Evolutionary conservation across 1,140 invertebrate species (phyloP).

Genomic region (Antheraea mylitta): DNA sequence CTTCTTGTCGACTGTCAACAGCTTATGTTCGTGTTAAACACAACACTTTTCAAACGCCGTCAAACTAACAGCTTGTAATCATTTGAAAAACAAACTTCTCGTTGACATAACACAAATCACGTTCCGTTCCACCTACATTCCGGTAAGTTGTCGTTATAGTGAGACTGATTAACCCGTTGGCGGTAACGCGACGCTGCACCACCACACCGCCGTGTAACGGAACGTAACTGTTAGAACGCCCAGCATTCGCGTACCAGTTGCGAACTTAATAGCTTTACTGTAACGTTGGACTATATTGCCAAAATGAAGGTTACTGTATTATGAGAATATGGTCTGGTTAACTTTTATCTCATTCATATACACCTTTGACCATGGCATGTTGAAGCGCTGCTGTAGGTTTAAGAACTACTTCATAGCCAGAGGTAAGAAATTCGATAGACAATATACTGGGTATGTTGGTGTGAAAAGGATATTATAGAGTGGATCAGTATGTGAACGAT

Average conservation of each 20-base stretch:
- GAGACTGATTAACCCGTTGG: constrained; percentile 20
- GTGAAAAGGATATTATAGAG: no score
- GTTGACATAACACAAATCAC: constrained; percentile 4
- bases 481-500: no score
- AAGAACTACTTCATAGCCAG: no score
- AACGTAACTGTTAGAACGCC: constrained; percentile 38
- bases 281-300: constrained; percentile 27
- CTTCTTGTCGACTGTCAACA: no score
- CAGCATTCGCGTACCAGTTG: constrained; percentile 36
- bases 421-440: no score
- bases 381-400: no score
- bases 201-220: constrained; percentile 30
- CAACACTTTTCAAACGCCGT: neutral
- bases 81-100: neutral
- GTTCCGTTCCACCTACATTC: constrained; percentile 30
- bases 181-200: neutral
- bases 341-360: constrained; percentile 1
- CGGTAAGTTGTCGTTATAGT: constrained; percentile 14
- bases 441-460: no score
- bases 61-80: neutral
- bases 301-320: constrained; percentile 24
- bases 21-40: neutral
- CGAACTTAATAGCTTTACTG: constrained; percentile 35
- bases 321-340: constrained; percentile 8
- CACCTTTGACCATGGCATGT: no score